Percentiles rank a stretch among this genome's conserved stretches.
These are phyloP conservation scores for Tipula vernalis DNA, from an alignment of 2,888 invertebrate species.

Conservation along the genomic window DNA sequence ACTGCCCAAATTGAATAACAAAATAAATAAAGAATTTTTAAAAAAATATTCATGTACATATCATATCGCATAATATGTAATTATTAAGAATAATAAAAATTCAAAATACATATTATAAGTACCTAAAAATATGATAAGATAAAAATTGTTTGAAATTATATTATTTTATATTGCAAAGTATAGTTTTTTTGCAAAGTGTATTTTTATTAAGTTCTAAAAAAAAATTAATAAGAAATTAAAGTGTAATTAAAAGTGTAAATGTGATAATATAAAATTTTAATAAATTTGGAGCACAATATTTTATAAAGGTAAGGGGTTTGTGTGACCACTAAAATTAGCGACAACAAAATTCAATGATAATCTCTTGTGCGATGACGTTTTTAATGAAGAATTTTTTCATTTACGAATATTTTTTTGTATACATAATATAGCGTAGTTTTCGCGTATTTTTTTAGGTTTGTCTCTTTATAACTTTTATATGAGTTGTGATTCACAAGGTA, in stretches of 20 bases:
- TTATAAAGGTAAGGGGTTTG: neutral
- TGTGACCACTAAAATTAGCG: neutral
- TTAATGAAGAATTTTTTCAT: neutral
- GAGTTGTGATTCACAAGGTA: neutral
- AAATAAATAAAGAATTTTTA: neutral
- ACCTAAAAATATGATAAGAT: neutral
- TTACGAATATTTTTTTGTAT: neutral
- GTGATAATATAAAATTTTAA: neutral
- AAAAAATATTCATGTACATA: neutral
- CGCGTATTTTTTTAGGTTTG: neutral
- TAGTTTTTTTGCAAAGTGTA: neutral
- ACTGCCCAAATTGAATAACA: neutral
- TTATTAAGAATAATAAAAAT: neutral
- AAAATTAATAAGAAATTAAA: neutral
- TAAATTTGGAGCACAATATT: neutral
- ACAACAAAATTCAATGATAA: neutral
- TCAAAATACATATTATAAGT: neutral
- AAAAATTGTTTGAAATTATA: neutral
- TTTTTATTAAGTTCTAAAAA: neutral
- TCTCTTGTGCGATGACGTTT: neutral
- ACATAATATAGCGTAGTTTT: neutral
- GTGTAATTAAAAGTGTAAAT: neutral
- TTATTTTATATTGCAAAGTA: neutral
- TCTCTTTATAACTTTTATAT: neutral
- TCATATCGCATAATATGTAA: neutral